Evolutionary conservation across 1,140 invertebrate species (phyloP), one percentile per base, ranked within the genome.

Genomic region (Bombus sylvicola): DNA sequence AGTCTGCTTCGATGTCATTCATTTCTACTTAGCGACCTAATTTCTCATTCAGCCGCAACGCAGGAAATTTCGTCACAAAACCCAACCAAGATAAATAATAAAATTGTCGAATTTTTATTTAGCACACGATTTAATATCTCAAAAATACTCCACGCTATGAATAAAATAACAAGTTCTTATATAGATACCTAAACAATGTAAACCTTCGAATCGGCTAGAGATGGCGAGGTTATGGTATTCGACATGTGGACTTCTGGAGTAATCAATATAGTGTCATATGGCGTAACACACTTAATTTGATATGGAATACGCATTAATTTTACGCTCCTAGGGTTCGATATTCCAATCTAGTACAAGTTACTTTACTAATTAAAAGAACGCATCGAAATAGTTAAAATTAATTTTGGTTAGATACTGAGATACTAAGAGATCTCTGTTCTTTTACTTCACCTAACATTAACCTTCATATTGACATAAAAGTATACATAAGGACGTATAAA

Each of bases 1-100:
- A 69, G 73, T 64, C 62, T 66, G 66, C 28, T 57, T 77, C 73
- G 73, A 57, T 74, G 81, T 76, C 57, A 28, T 37, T 76, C 73
- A 28, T 77, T 83, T 76, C 62, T 76, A 76, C 62, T 28, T 37
- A 68, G 12, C 43, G 73, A 31, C 34, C 81, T 15, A 68, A 83
- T 83, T 76, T 25, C 41, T 83, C 73, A 28, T 37, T 34, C n/a
- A 18, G 28, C 34, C 25, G n/a, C 31, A 39, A 59, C 31, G 13
- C 3, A n/a, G n/a, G 34, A 34, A 59, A 59, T 12, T 75, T 75
- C 31, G 0, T 37, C 9, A 25, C 13, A 39, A 6, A 57, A 10
- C 5, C 31, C 31, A 4, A 22, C 9, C 3, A 53, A 5, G 31
- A 13, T 75, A 25, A 53, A 53, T 53, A 28, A 57, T 37, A 37